Evolutionary conservation across 1,140 invertebrate genomes (phyloP), one percentile per base, ranked within the genome.

Genomic region (Ylistrum balloti): DNA sequence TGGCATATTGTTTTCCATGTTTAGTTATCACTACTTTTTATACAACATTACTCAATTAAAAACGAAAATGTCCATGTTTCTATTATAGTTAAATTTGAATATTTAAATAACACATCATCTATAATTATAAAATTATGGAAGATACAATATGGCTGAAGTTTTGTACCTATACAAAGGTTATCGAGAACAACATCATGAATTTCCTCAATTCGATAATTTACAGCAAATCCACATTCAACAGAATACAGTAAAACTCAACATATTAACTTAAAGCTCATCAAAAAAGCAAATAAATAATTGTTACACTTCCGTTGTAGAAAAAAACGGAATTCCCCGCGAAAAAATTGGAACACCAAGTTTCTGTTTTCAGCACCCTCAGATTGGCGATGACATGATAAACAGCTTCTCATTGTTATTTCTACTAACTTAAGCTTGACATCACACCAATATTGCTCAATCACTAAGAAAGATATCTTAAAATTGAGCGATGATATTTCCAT

Each of bases 241-340:
- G 11, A 74, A 74, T 74, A 74, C 56, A 74, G 56, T n/a, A 74
- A 74, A 74, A 74, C 9, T 74, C 56, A 74, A 74, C n/a, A 74
- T n/a, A 74, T 74, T 28, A 74, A 74, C 56, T 28, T 74, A 11
- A 0, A 74, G 22, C 56, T 28, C n/a, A 74, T 74, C n/a, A 74
- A 74, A 74, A 74, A 74, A 74, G 22, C 56, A 74, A 74, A 45
- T 9, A 45, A 45, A 74, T 28, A 2, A 5, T 28, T 1, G 3
- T 28, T 28, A n/a, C 22, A 74, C 22, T 28, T 74, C 56, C 56
- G 56, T 74, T 74, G n/a, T 11, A 56, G 35, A 74, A 74, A 28
- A 74, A 74, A 74, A 74, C n/a, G 56, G n/a, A 74, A n/a, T n/a
- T n/a, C n/a, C n/a, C n/a, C 56, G 28, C 56, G 56, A 74, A 74